Conservation (phyloP, 2,888 invertebrate genomes). For the Schizaphis graminum region DNA sequence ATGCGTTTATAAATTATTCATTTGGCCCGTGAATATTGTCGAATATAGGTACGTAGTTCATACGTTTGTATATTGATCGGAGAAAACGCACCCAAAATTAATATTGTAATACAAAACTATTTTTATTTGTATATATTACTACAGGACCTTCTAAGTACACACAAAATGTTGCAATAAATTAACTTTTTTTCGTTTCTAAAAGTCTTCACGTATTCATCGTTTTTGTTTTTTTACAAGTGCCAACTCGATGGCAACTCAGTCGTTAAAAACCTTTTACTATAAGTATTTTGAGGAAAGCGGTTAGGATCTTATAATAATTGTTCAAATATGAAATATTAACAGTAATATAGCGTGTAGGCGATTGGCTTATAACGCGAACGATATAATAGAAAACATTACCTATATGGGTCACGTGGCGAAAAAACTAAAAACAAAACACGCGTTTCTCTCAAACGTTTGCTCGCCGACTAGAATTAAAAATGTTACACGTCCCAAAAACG, state of each 20-base stretch:
- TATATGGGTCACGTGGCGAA: not conserved
- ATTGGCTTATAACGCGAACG: not conserved
- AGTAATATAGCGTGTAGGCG: too few relatives aligned
- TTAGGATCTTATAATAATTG: not conserved
- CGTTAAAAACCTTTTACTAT: conserved; percentile 33
- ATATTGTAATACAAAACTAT: not conserved
- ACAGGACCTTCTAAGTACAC: not conserved
- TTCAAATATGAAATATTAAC: not conserved
- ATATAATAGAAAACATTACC: not conserved
- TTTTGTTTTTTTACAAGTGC: too few relatives aligned
- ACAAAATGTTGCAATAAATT: not conserved
- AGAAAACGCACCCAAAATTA: not conserved
- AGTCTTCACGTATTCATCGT: not conserved
- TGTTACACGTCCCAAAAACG: not conserved
- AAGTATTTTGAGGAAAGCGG: not conserved
- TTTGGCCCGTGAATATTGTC: conserved; percentile 28
- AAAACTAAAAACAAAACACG: not conserved
- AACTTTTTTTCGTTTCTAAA: not conserved
- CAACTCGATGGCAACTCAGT: not conserved
- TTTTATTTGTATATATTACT: not conserved
- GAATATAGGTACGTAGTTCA: not conserved
- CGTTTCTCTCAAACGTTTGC: not conserved
- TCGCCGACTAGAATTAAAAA: not conserved
- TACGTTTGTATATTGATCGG: not conserved
- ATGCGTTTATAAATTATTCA: conserved; percentile 43